Base-by-base conservation (phyloP, 2,797 vertebrate genomes). In the Todus mexicanus region DNA sequence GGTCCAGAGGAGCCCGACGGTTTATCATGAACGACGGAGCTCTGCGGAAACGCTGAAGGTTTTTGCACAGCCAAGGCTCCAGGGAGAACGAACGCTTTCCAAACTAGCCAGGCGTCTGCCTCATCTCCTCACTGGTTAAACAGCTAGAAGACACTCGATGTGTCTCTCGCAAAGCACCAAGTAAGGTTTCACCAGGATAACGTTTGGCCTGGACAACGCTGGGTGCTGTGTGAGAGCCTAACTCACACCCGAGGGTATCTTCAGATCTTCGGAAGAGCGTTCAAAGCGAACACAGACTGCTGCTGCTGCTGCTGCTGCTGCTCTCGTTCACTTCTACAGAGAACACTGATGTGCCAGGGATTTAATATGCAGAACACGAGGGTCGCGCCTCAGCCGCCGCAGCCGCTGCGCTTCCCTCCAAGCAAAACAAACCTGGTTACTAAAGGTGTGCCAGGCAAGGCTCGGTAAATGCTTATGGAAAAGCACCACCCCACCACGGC, bases 1-100 rank as follows among this genome's bases (percentile, higher is more conserved):
- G 10, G 31, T 31, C 31, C 2, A 0, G 33, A 38, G 43, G 22
- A 56, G n/a, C 4, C 27, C 7, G 25, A 6, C 1, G 40, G 12
- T 37, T 37, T 11, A 42, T 27, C 12, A 43, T 2, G 1, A 27
- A 37, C 5, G 6, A 11, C 0, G 4, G 37, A 63, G 35, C 23
- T 72, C 66, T 66, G 73, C 33, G 54, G 53, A 38, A 68, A 22
- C 4, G 2, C 20, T 23, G 31, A 11, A 35, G 27, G 19, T 3
- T 27, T 17, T n/a, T 7, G 16, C 7, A 15, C 4, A 33, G 48
- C 40, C 4, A 1, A 6, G 26, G n/a, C 33, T 63, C 31, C 17
- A 37, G 17, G 59, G 50, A n/a, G 42, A 40, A n/a, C 1, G 2
- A 71, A 47, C 3, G 31, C 57, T 29, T 38, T 20, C 84, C 57